phyloP scores from a whole-genome alignment of 2,797 vertebrate genomes.

The Rousettus madagascariensis region DNA sequence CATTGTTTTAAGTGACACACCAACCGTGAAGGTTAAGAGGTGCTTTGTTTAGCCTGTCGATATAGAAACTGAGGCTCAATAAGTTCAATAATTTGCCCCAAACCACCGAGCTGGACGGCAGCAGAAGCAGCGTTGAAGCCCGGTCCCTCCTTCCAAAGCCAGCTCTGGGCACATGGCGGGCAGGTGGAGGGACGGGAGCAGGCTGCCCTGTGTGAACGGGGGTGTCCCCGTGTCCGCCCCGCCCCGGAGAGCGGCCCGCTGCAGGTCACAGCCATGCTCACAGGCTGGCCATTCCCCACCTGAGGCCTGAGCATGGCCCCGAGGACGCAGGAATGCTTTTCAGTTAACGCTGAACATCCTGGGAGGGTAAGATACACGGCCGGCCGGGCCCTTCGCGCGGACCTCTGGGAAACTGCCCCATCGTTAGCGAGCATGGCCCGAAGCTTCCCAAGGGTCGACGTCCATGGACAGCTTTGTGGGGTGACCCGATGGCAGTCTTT shows the following conservation, averaged over 20 bases:
- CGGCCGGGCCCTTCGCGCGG: background rate
- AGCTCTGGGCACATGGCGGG: background rate
- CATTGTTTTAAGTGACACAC: background rate
- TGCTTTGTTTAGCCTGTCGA: background rate
- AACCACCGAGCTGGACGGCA: background rate
- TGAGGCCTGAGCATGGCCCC: background rate
- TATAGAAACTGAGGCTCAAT: background rate
- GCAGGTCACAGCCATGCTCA: background rate
- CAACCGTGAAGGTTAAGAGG: background rate
- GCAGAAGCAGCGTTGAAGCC: background rate
- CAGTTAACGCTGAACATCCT: background rate
- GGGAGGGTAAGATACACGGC: background rate
- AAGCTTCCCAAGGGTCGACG: background rate
- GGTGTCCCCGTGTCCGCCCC: background rate
- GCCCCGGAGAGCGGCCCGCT: background rate
- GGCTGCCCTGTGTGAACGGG: background rate
- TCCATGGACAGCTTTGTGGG: background rate
- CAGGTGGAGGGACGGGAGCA: background rate
- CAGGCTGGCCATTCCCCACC: background rate
- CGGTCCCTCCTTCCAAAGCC: background rate
- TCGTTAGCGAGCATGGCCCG: rapidly evolving
- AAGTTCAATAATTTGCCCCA: background rate
- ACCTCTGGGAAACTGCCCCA: background rate
- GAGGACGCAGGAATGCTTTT: background rate
- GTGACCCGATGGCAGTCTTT: background rate